These are phyloP conservation scores for Hepsetus odoe DNA, from an alignment of 2,113 vertebrate species.

Conservation along the genomic window DNA sequence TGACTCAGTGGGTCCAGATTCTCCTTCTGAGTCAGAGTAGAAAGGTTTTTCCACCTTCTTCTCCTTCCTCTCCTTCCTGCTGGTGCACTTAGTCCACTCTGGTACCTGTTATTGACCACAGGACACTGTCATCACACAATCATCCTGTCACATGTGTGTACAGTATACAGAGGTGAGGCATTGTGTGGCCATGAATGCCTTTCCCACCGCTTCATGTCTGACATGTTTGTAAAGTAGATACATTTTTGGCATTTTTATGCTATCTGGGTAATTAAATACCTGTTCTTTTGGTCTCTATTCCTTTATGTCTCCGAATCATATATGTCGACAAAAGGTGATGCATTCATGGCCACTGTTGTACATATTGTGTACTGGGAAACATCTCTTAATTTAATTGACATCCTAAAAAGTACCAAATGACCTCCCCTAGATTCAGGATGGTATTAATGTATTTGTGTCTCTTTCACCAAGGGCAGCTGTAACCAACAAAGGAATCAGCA, in stretches of 20 bases:
- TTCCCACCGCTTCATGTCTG: constrained; percentile 56
- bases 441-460: background rate
- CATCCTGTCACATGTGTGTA: constrained; percentile 49
- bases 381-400: constrained; percentile 69
- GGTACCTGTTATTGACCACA: constrained; percentile 81
- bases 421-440: constrained; percentile 34
- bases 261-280: background rate
- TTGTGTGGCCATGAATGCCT: constrained; percentile 72
- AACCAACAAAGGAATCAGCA: background rate
- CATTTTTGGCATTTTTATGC: constrained; percentile 17
- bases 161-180: constrained; percentile 46
- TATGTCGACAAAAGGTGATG: constrained; percentile 64
- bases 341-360: constrained; percentile 74
- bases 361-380: constrained; percentile 53
- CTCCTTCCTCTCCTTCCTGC: constrained; percentile 95
- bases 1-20: constrained; percentile 93
- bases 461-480: background rate
- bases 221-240: background rate
- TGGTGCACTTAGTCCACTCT: constrained; percentile 97
- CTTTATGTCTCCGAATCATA: constrained; percentile 33
- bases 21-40: constrained; percentile 95
- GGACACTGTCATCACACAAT: constrained; percentile 3
- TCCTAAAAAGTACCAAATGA: constrained; percentile 62
- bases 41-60: constrained; percentile 97
- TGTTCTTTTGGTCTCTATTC: background rate